Evolutionary conservation across 2,797 vertebrate species (phyloP).

Genomic region (Eupleurogrammus muticus): DNA sequence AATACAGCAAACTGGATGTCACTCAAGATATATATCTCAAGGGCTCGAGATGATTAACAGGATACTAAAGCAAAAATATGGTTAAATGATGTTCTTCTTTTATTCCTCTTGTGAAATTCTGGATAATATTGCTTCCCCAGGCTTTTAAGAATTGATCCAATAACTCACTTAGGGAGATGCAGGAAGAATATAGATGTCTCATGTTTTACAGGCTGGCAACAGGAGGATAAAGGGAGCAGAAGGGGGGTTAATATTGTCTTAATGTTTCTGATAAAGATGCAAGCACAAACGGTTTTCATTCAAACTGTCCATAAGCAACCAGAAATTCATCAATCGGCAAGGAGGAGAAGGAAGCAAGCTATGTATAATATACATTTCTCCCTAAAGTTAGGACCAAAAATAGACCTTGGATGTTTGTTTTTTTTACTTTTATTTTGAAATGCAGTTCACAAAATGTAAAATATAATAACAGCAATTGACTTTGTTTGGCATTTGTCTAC

Average conservation of each 20-base stretch:
- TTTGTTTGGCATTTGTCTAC: too few species aligned
- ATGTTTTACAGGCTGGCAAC: background rate
- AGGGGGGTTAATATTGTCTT: too few species aligned
- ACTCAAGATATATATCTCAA: background rate
- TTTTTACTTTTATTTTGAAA: too few species aligned
- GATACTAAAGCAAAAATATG: background rate
- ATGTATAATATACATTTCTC: too few species aligned
- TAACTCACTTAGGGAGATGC: background rate
- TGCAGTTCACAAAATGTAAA: too few species aligned
- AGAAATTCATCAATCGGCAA: background rate
- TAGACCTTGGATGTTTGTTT: too few species aligned
- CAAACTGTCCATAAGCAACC: background rate
- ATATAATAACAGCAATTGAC: too few species aligned
- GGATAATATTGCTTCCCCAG: background rate
- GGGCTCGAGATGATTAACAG: background rate
- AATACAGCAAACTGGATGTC: slow-evolving; percentile 22
- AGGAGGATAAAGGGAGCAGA: too few species aligned
- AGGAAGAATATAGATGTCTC: background rate
- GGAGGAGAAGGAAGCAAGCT: too few species aligned
- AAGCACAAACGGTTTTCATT: too few species aligned
- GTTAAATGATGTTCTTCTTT: background rate
- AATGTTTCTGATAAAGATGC: too few species aligned
- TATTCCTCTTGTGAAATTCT: background rate
- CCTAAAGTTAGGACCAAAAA: too few species aligned
- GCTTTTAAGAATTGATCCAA: background rate